Evolutionary conservation across 2,113 vertebrate species (phyloP).

Genomic region (Perca schrenkii): DNA sequence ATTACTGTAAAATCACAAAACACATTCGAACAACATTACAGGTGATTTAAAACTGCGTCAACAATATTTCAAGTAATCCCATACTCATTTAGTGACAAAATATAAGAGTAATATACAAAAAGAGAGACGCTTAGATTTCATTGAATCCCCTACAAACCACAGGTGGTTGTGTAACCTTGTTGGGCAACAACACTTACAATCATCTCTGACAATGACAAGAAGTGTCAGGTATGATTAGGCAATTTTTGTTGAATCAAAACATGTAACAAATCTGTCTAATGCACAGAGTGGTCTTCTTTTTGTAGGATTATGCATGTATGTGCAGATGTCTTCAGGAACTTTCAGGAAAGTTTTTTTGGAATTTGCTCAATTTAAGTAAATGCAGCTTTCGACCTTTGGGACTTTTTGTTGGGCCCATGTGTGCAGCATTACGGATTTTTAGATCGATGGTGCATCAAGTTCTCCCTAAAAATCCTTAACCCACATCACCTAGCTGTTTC

Average conservation of each 20-base stretch:
- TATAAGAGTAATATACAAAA: conserved; percentile 4
- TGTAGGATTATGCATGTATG: neutral
- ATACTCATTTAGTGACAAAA: conserved; percentile 2
- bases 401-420: neutral
- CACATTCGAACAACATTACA: neutral
- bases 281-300: neutral
- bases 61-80: conserved; percentile 50
- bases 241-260: conserved; percentile 44
- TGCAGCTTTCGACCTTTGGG: neutral
- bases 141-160: conserved; percentile 56
- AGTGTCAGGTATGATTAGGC: conserved; percentile 54
- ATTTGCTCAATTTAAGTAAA: neutral
- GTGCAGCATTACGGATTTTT: neutral
- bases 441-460: neutral
- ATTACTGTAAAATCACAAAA: conserved; percentile 6
- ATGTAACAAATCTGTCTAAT: neutral
- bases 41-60: conserved; percentile 5
- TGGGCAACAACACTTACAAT: conserved; percentile 69
- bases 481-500: neutral
- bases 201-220: conserved; percentile 49
- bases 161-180: conserved; percentile 68
- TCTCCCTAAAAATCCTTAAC: neutral
- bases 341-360: neutral
- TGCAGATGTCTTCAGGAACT: neutral
- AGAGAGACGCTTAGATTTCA: conserved; percentile 51